Conservation (phyloP, 1,140 invertebrate species). For the Penaeus vannamei region DNA sequence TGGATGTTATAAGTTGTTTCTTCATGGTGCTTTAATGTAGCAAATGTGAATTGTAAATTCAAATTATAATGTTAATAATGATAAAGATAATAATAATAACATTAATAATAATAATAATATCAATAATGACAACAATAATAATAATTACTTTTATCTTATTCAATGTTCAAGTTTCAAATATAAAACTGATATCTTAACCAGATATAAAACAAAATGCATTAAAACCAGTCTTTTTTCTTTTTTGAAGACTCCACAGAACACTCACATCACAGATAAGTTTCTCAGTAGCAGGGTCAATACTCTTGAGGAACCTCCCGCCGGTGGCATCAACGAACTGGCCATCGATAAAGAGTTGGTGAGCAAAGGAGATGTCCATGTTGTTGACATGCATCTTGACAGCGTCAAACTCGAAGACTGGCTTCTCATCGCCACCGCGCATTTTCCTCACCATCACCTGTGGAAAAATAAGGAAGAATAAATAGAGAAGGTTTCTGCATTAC, state of each 20-base stretch:
- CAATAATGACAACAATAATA: no score
- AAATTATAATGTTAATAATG: no score
- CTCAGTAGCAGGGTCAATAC: slow-evolving; percentile 90
- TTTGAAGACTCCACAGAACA: background rate
- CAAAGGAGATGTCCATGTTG: slow-evolving; percentile 87
- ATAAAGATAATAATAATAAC: no score
- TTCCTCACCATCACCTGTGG: slow-evolving; percentile 78
- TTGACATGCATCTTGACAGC: slow-evolving; percentile 85
- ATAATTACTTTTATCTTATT: no score
- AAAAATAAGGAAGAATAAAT: background rate
- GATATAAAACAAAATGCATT: no score
- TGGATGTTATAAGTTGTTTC: background rate
- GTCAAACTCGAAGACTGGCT: slow-evolving; percentile 79
- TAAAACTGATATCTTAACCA: no score
- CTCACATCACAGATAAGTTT: slow-evolving; percentile 80
- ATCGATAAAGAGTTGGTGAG: slow-evolving; percentile 90
- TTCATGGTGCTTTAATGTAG: no score
- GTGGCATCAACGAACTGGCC: slow-evolving; percentile 89
- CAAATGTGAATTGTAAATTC: no score
- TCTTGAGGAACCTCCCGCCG: slow-evolving; percentile 77
- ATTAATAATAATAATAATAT: no score
- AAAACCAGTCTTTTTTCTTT: no score
- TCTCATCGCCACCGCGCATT: slow-evolving; percentile 76
- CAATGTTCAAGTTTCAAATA: no score
- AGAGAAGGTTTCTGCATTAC: no score